Base-by-base conservation (phyloP, 92 coral and sea anemone genomes). In the Actinernus sp. region DNA sequence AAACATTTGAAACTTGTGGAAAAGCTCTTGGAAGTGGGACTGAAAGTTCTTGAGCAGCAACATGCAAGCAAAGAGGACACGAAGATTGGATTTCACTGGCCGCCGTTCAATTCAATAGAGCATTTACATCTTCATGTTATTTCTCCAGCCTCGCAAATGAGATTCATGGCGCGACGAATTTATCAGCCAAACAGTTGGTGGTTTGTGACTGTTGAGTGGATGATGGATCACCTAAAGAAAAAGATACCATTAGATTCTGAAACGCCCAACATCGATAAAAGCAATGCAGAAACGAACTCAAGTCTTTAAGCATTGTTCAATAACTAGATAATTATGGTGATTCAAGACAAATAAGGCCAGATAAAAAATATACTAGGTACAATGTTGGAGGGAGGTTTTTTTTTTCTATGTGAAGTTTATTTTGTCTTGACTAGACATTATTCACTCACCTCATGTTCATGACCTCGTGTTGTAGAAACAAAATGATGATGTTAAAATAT, bases 71-170 rank as follows among this genome's bases (percentile, higher is more conserved):
- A 46, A 2, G 72, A 86, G 22, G 92, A 90, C 45, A 74, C 65
- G 1, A 63, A 63, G 12, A 57, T 80, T 30, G 96, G 96, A 4
- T 90, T 86, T 59, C 96, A 90, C 63, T 90, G 96, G 96, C 96
- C 96, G 13, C 96, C 96, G 1, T 90, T 90, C 43, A 90, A 90
- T 65, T 74, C 85, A 16, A 51, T 90, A 12, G 85, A 90, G 29
- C 96, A 90, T 51, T 76, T 90, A n/a, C 96, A 90, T 81, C 84
- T 90, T 12, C 96, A 90, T 41, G 96, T 71, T 22, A 86, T 90
- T 21, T 64, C 88, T 1, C 92, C 92, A n/a, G 78, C 79, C 26
- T 73, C 92, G 27, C 71, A 85, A 64, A 69, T 90, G 85, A 58
- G 84, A 1, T 71, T 90, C 49, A 62, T 78, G 1, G 47, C 82